These are phyloP conservation scores for Archocentrus centrarchus DNA, from an alignment of 2,113 vertebrate species.

Conservation along the genomic window DNA sequence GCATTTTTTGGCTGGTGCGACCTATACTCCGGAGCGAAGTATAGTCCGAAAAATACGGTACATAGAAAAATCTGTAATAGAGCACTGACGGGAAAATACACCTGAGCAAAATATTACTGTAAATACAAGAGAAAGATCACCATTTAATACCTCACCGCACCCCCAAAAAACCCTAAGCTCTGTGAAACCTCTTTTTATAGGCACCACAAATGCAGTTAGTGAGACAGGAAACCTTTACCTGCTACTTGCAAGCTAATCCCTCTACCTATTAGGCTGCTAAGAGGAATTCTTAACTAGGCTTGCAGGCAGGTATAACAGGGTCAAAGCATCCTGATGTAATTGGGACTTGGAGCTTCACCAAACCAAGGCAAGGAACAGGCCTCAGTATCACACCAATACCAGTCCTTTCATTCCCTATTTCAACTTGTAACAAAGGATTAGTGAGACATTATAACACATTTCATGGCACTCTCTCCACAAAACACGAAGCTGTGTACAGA, in stretches of 20 bases:
- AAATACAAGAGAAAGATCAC: background rate
- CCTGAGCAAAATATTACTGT: background rate
- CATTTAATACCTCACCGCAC: background rate
- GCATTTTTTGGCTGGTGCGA: no score
- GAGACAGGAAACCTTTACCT: background rate
- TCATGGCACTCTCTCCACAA: background rate
- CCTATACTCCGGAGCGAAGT: no score
- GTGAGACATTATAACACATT: background rate
- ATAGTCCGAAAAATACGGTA: no score
- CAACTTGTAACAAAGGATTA: conserved; percentile 3
- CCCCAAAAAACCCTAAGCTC: no score
- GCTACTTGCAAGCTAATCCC: background rate
- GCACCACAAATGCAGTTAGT: background rate
- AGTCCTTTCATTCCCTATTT: background rate
- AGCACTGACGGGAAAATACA: background rate
- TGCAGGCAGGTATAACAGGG: background rate
- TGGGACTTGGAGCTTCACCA: background rate
- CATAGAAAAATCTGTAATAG: background rate
- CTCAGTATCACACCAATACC: background rate
- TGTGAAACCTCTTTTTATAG: background rate
- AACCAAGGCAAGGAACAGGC: background rate
- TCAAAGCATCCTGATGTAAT: background rate
- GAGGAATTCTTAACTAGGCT: background rate
- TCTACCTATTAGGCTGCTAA: background rate
- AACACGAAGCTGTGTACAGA: conserved; percentile 15